Evolutionary conservation across 2,113 vertebrate species (phyloP), one percentile per base, ranked within the genome.

Genomic region (Heterocephalus glaber): DNA sequence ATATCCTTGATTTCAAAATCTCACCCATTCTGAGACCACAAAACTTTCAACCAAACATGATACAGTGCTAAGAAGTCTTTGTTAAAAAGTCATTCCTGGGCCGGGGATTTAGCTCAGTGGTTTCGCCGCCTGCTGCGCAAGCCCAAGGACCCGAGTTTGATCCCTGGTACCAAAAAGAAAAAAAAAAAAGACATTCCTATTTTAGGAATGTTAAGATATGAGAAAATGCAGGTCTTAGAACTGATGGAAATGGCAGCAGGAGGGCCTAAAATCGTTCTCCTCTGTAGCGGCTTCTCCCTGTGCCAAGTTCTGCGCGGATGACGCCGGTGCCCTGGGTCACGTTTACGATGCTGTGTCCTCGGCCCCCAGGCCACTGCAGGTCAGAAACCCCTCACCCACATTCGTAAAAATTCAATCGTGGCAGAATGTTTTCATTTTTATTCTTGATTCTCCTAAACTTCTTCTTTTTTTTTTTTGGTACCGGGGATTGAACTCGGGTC

Each of bases 391-490:
- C 65, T 81, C 30, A 28, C 26, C 44, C 10, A 35, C 22, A 79
- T 7, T 56, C 26, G 20, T 81, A 70, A 72, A 86, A 63, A 68
- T 26, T 80, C 35, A 77, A 72, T 7, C 33, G 61, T 24, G 47
- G 61, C 4, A 89, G 33, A 54, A 65, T 4, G 1, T 26, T 90
- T 52, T 83, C 30, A 33, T 33, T 58, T 83, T 60, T 41, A 49
- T 74, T 84, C n/a, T 92, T 68, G 7, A 84, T 89, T 86, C 74
- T 86, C 44, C n/a, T 41, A 7, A 96, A 56, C n/a, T n/a, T n/a
- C n/a, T n/a, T n/a, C n/a, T n/a, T n/a, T n/a, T n/a, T n/a, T n/a
- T n/a, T n/a, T n/a, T n/a, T n/a, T n/a, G n/a, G n/a, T n/a, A n/a
- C n/a, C n/a, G n/a, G n/a, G n/a, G n/a, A n/a, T n/a, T n/a, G n/a